Base-by-base conservation (phyloP, 2,888 invertebrate genomes). In the Tachina grossa region DNA sequence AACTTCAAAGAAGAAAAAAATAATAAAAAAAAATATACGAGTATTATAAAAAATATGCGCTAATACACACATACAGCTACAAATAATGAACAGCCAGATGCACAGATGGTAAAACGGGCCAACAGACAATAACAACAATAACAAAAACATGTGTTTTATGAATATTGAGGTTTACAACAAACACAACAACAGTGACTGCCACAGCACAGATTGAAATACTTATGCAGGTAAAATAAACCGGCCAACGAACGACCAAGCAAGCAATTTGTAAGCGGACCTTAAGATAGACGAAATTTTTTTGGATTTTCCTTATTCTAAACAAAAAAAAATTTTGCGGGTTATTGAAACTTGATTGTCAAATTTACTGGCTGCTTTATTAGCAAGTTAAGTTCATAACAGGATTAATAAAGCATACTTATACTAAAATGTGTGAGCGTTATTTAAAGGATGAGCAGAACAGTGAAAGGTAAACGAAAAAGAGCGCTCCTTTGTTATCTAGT, bases 61-160 rank as follows among this genome's bases (percentile, higher is more conserved):
- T 31, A n/a, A 61, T 43, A 41, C 39, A 61, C 11, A 45, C 9
- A 57, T 53, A 55, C 39, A 41, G 16, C n/a, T 19, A 59, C 41
- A 59, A 53, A 72, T 71, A 71, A 45, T 1, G 51, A 53, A 72
- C 80, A 71, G 53, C 5, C 63, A 47, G 55, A 71, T 13, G 43
- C 19, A 72, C 65, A 39, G 55, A 78, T 61, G 51, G 43, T 31
- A 16, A 41, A 49, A 66, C 41, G 39, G 14, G 57, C 51, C n/a
- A 51, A 31, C 66, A 59, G 43, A 63, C 13, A 19, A 71, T 59
- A 75, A 80, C 75, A 76, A 75, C 66, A 55, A 41, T 16, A 43
- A 41, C 11, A 59, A 71, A 72, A 75, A 84, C 75, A 80, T 84
- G 79, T 84, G 79, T 75, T 84, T 71, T 59, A 75, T 63, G 69